Evolutionary conservation across 2,888 invertebrate species (phyloP).

Genomic region (Oasisia sp.): DNA sequence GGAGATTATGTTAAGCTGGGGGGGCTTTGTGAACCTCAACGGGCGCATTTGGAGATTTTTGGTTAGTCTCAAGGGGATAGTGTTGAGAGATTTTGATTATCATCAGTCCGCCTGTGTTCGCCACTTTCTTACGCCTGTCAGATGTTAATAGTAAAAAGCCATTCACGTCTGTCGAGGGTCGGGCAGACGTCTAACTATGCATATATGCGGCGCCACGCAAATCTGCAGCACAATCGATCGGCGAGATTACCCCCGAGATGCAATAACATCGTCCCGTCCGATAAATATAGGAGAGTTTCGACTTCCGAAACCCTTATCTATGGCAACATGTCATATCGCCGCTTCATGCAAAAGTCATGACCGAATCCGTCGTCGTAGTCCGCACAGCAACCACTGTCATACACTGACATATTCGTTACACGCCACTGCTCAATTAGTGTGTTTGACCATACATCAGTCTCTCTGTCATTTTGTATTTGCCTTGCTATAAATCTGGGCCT

Average conservation of each 20-base stretch:
- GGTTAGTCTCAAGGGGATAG: no score
- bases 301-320: not conserved
- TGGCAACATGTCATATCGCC: not conserved
- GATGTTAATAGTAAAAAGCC: slow-evolving; percentile 1
- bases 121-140: no score
- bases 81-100: no score
- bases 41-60: no score
- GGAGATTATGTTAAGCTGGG: no score
- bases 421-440: not conserved
- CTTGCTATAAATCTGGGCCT: not conserved
- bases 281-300: not conserved
- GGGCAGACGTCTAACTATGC: not conserved
- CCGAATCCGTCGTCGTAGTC: not conserved
- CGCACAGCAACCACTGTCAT: not conserved
- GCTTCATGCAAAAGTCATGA: not conserved
- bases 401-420: not conserved
- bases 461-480: not conserved
- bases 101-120: no score
- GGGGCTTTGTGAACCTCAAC: no score
- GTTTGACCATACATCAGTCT: not conserved
- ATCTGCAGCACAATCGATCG: not conserved
- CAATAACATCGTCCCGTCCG: not conserved
- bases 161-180: not conserved
- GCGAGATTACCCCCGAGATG: not conserved
- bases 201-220: not conserved